These are phyloP conservation scores for Sesamia nonagrioides DNA, from an alignment of 1,140 invertebrate genomes.

Conservation along the genomic window DNA sequence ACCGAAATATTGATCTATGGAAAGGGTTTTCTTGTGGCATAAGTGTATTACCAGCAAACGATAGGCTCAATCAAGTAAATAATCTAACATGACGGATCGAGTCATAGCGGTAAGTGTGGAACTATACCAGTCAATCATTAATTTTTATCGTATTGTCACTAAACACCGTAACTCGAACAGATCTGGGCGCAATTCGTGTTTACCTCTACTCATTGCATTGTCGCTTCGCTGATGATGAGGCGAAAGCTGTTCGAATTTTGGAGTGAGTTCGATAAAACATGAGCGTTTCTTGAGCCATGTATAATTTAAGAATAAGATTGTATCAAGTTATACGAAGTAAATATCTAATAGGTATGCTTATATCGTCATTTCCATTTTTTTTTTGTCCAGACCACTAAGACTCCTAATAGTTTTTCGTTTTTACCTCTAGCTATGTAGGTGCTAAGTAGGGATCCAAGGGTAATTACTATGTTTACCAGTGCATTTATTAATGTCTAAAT, in stretches of 20 bases:
- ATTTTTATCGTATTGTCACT: conserved; percentile 31
- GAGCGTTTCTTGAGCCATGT: neutral
- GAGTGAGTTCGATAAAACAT: conserved; percentile 24
- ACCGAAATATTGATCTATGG: conserved; percentile 46
- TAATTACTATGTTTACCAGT: too few species aligned
- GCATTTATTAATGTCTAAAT: too few species aligned
- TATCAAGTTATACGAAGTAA: neutral
- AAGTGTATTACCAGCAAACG: neutral
- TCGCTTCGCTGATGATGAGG: conserved; percentile 23
- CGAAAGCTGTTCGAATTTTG: conserved; percentile 29
- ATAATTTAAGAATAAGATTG: neutral
- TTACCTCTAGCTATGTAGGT: too few species aligned
- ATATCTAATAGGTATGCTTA: neutral
- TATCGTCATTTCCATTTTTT: too few species aligned
- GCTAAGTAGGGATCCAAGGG: too few species aligned
- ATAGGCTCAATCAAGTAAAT: conserved; percentile 1
- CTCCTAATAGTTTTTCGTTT: too few species aligned
- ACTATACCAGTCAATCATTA: conserved; percentile 51
- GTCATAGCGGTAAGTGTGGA: conserved; percentile 73
- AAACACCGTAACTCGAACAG: conserved; percentile 48
- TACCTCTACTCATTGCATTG: conserved; percentile 43
- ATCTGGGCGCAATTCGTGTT: conserved; percentile 33
- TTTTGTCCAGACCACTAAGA: too few species aligned
- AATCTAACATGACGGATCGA: conserved; percentile 71
- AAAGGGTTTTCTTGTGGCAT: conserved; percentile 3